These are phyloP conservation scores for Scophthalmus maximus DNA, from an alignment of 2,113 vertebrate species.

Conservation along the genomic window DNA sequence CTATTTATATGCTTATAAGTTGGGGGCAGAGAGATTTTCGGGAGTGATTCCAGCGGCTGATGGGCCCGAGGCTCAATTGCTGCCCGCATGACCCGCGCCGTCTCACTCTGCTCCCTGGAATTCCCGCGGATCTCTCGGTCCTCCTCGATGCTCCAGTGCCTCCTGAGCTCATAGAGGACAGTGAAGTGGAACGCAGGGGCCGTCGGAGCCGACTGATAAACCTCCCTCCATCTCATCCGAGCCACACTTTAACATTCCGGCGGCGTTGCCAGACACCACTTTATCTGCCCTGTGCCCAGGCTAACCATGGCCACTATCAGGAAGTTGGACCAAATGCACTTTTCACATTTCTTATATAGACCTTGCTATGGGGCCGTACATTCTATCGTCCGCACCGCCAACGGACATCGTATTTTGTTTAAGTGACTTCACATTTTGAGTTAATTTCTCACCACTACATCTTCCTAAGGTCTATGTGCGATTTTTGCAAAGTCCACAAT, in stretches of 20 bases:
- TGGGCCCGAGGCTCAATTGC: conserved; percentile 17
- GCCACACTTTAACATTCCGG: conserved; percentile 61
- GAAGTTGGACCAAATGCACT: conserved; percentile 42
- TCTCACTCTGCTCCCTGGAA: conserved; percentile 37
- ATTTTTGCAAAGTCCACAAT: too few relatives aligned
- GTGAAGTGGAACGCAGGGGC: conserved; percentile 76
- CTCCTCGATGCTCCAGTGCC: conserved; percentile 72
- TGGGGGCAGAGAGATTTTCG: conserved; percentile 14
- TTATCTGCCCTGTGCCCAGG: conserved; percentile 48
- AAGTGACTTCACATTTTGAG: too few relatives aligned
- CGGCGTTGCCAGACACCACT: conserved; percentile 26
- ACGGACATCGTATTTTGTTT: too few relatives aligned
- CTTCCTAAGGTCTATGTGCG: too few relatives aligned
- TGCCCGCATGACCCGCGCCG: background rate
- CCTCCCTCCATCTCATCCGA: conserved; percentile 43
- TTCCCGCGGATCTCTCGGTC: conserved; percentile 63
- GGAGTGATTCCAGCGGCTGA: conserved; percentile 1
- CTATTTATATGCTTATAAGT: conserved; percentile 39
- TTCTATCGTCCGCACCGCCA: background rate
- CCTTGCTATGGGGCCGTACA: background rate
- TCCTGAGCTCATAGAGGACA: conserved; percentile 68
- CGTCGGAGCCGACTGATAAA: conserved; percentile 62
- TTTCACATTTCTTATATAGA: conserved; percentile 16
- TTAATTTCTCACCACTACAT: too few relatives aligned
- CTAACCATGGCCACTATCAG: conserved; percentile 39